These are phyloP conservation scores for Discoglossus pictus DNA, from an alignment of 2,797 vertebrate genomes.

Conservation along the genomic window DNA sequence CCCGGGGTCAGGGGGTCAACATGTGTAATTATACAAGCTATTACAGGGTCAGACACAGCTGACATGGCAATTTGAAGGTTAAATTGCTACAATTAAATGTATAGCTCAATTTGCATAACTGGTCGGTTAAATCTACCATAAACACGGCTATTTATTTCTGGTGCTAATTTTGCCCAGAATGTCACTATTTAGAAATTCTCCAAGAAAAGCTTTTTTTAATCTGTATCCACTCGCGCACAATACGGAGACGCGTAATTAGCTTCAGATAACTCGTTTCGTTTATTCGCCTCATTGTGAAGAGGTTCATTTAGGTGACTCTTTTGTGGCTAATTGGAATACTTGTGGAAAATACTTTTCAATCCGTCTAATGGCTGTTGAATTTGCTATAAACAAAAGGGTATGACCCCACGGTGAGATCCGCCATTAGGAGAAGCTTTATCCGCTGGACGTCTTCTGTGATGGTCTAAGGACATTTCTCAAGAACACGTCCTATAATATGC, in stretches of 20 bases:
- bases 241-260: constrained; percentile 65
- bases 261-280: constrained; percentile 60
- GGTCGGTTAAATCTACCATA: constrained; percentile 70
- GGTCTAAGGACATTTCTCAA: not conserved
- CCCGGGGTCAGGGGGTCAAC: constrained; percentile 70
- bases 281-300: constrained; percentile 62
- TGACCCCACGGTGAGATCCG: constrained; percentile 51
- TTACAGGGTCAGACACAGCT: constrained; percentile 71
- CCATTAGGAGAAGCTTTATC: not conserved
- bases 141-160: constrained; percentile 67
- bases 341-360: constrained; percentile 54
- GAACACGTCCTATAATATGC: too few relatives aligned
- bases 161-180: constrained; percentile 67
- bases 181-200: constrained; percentile 64
- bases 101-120: constrained; percentile 68
- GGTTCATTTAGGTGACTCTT: constrained; percentile 63
- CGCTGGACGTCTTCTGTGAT: not conserved
- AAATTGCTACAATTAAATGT: constrained; percentile 83
- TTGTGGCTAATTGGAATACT: constrained; percentile 64
- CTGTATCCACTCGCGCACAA: constrained; percentile 58
- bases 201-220: constrained; percentile 62
- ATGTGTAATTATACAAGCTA: constrained; percentile 76
- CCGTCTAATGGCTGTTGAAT: constrained; percentile 59
- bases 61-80: constrained; percentile 75
- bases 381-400: constrained; percentile 58